phyloP scores from a whole-genome alignment of 2,113 vertebrate species.

The Zingel zingel region DNA sequence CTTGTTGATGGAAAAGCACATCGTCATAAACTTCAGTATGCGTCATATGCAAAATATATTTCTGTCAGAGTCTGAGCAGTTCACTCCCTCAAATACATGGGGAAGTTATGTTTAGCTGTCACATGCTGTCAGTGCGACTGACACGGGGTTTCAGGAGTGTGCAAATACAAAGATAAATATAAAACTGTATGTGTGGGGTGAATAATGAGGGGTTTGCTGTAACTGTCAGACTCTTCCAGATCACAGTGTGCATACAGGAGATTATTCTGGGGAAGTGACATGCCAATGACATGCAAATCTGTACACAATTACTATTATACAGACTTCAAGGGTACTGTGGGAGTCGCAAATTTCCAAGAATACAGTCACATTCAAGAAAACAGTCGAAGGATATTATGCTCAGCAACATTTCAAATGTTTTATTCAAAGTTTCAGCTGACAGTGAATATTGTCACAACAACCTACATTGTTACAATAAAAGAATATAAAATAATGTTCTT shows the following conservation, averaged over 20 bases:
- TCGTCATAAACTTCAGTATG: not conserved
- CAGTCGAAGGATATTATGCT: slow-evolving; percentile 8
- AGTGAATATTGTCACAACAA: not conserved
- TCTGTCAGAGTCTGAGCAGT: slow-evolving; percentile 34
- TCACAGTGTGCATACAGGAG: slow-evolving; percentile 48
- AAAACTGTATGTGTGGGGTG: slow-evolving; percentile 35
- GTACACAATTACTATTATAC: slow-evolving; percentile 63
- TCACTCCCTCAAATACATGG: slow-evolving; percentile 1
- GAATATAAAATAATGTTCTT: not conserved
- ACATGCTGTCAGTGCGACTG: slow-evolving; percentile 52
- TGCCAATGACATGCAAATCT: slow-evolving; percentile 56
- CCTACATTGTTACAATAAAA: not conserved
- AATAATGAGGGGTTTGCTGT: slow-evolving; percentile 62
- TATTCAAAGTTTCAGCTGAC: slow-evolving; percentile 20
- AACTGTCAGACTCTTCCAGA: slow-evolving; percentile 59
- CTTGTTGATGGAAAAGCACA: slow-evolving; percentile 13
- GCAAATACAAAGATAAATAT: slow-evolving; percentile 56
- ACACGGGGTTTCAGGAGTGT: slow-evolving; percentile 14
- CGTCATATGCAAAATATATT: slow-evolving; percentile 26
- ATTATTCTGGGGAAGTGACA: slow-evolving; percentile 59
- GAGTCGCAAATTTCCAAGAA: slow-evolving; percentile 40
- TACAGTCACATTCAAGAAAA: slow-evolving; percentile 18
- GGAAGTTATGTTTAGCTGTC: slow-evolving; percentile 43
- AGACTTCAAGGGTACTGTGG: slow-evolving; percentile 52
- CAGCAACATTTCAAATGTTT: slow-evolving; percentile 22